Evolutionary conservation across 2,113 vertebrate genomes (phyloP), one percentile per base, ranked within the genome.

Genomic region (Chitala chitala): DNA sequence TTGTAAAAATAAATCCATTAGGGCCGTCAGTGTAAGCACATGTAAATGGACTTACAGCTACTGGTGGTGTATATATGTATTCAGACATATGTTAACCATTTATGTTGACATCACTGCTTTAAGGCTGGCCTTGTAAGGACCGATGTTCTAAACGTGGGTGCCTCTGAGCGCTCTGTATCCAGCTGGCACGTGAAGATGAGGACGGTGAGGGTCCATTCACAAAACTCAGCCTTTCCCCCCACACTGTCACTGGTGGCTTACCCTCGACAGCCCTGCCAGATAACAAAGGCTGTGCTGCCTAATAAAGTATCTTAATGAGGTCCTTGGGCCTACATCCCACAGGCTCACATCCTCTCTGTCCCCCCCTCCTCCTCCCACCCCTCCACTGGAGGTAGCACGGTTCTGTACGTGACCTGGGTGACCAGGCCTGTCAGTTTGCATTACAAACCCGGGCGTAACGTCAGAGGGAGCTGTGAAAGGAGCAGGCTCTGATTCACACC

Each of bases 251-350:
- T 33, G 17, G 40, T 26, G 36, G 26, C 7, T 40, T 64, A 31
- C 26, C 29, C 5, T n/a, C 29, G 12, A n/a, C 48, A 3, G 12
- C 7, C 38, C 63, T 29, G 17, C 63, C 56, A 46, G 63, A 44
- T 79, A 77, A 75, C 76, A 58, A 76, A 54, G 76, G 77, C 69
- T 70, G 64, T 69, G 72, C 68, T 50, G 75, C 70, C 77, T 79
- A 81, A 80, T 82, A 75, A 77, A 78, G 77, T 77, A 75, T 75
- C 80, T 77, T 80, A 84, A 84, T 82, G 80, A 82, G 78, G 69
- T 72, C 69, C 65, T 64, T 73, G 77, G 68, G 72, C 75, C 71
- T n/a, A 9, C 9, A 15, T 63, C 51, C 40, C 64, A 10, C 64
- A 22, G 42, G 44, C 51, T 51, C 31, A 26, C 66, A 53, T n/a